Evolutionary conservation across 1,140 invertebrate species (phyloP), one percentile per base, ranked within the genome.

Genomic region (Rhizoglyphus robini): DNA sequence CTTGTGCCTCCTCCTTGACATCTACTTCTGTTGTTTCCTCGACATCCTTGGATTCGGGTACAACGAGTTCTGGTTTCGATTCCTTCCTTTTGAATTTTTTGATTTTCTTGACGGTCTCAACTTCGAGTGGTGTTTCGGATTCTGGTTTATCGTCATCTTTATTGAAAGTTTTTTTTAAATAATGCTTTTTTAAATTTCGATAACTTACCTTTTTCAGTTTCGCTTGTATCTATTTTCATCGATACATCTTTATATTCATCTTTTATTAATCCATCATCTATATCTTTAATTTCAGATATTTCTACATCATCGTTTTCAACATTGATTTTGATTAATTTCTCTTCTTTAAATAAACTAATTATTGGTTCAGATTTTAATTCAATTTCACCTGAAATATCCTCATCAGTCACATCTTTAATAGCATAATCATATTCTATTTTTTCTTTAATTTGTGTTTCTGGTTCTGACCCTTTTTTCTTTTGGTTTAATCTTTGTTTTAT

Each of bases 271-370:
- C 31, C 8, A 27, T 54, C 51, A 54, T 54, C 31, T 25, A 11
- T 32, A 8, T 23, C 31, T 54, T 8, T 8, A 20, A 8, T 11
- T 54, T 54, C 51, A 27, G 8, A 27, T 8, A 54, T 54, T 54
- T 54, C 23, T 11, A 54, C 31, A 27, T 54, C 51, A 54, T 54
- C 51, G 31, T 54, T 54, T 54, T 54, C 51, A 5, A 54, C 23
- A 8, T 54, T 54, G 15, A 54, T 54, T 54, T 54, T 54, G 23
- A 54, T 20, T 8, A 54, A 11, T 54, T 54, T 54, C 23, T 54
- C 51, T 8, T 54, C 51, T 54, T 32, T 54, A 54, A 54, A 54
- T 54, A 20, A 20, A 32, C 51, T 54, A 20, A 54, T 20, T 11
- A 54, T 54, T 20, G 51, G 51, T 54, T 54, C 51, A 54, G 51